Evolutionary conservation across 2,888 invertebrate species (phyloP).

Genomic region (Agriotes lineatus): DNA sequence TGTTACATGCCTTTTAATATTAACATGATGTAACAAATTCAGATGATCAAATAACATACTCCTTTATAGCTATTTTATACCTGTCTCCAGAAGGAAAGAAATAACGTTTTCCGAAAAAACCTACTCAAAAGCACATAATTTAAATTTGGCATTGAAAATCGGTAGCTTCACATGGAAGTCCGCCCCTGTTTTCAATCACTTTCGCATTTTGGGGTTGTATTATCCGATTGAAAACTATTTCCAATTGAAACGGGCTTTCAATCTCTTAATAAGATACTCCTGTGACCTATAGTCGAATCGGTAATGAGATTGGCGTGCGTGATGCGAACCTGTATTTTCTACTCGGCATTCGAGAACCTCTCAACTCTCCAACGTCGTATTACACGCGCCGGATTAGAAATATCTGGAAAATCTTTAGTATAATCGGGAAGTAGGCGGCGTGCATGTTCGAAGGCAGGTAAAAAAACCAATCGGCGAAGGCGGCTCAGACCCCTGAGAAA

Average conservation of each 20-base stretch:
- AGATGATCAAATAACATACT: too few relatives aligned
- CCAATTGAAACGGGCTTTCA: slow-evolving; percentile 29
- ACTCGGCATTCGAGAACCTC: slow-evolving; percentile 23
- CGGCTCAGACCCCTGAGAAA: slow-evolving; percentile 31
- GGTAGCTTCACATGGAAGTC: background rate
- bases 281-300: slow-evolving; percentile 52
- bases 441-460: slow-evolving; percentile 19
- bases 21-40: too few relatives aligned
- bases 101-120: too few relatives aligned
- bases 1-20: too few relatives aligned
- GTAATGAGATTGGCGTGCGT: slow-evolving; percentile 53
- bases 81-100: too few relatives aligned
- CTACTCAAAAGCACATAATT: too few relatives aligned
- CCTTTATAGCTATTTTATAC: too few relatives aligned
- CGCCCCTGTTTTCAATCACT: slow-evolving; percentile 20
- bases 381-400: slow-evolving; percentile 32
- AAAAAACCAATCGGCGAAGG: slow-evolving; percentile 33
- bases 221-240: slow-evolving; percentile 30
- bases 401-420: slow-evolving; percentile 31
- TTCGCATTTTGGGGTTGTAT: slow-evolving; percentile 22
- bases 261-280: slow-evolving; percentile 42
- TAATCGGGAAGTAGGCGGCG: slow-evolving; percentile 33
- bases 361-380: slow-evolving; percentile 21
- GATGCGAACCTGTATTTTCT: slow-evolving; percentile 34
- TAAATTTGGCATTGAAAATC: too few relatives aligned